Base-by-base conservation (phyloP, 2,888 invertebrate species). In the Xestia c-nigrum region DNA sequence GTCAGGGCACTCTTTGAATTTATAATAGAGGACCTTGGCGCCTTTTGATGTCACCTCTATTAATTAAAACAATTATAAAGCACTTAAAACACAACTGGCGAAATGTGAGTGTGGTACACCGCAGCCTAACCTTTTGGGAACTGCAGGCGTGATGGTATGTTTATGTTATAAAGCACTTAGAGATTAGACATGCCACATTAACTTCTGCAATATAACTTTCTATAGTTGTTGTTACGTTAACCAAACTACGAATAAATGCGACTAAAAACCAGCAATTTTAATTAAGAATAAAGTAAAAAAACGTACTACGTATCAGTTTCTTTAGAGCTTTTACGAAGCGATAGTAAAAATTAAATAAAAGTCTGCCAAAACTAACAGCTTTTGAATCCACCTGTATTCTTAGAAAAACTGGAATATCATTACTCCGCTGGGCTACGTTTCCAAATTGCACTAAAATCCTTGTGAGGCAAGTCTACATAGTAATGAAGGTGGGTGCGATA, bases 1-100 rank as follows among this genome's bases (percentile, higher is more conserved):
- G 80, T 72, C 66, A 78, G 64, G 47, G 40, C 71, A 70, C 65
- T 88, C 84, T 67, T 79, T 81, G 77, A 87, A 88, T 87, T 85
- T 78, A 84, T 84, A 84, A 81, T 72, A 68, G 66, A 79, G 72
- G 63, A 52, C 10, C 40, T 66, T 68, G 71, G 40, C 66, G 72
- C n/a, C 63, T 72, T 80, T 79, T 84, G 83, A 76, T 77, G 76
- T 74, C 75, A 78, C 52, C 79, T 66, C 57, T 72, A 64, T 76
- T 75, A 83, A 78, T 88, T 80, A 78, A 73, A 81, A 73, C 74
- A 75, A 85, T 85, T 80, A 81, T 69, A 63, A 55, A 81, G 63
- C 76, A 64, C 31, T 59, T 59, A 31, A 31, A 59, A 61, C 31
- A 40, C 12, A 21, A 52, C 4, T 52, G 52, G 21, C 3, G 10